These are phyloP conservation scores for Hydrotaea diabolus DNA, from an alignment of 2,888 invertebrate species.

Conservation along the genomic window DNA sequence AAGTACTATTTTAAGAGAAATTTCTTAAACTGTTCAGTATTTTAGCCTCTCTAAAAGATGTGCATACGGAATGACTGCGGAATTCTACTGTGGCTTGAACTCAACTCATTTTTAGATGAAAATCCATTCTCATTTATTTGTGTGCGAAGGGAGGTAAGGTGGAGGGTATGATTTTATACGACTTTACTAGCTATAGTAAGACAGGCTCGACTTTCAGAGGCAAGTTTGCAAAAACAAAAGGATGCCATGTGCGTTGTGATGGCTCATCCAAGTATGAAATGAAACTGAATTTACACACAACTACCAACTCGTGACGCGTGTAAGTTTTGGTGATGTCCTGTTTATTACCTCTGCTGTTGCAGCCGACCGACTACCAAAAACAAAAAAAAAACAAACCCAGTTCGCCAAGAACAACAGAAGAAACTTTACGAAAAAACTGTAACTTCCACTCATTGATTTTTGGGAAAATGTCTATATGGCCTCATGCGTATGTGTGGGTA, in stretches of 20 bases:
- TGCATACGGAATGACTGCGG: no score
- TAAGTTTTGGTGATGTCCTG: constrained; percentile 42
- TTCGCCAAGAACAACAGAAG: constrained; percentile 9
- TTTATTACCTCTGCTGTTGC: constrained; percentile 60
- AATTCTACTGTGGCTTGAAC: no score
- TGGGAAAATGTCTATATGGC: constrained; percentile 29
- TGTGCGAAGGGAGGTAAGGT: background rate
- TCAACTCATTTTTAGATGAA: no score
- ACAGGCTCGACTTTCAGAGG: background rate
- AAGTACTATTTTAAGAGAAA: no score
- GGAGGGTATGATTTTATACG: background rate
- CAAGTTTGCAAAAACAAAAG: constrained; percentile 43
- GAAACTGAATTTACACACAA: constrained; percentile 42
- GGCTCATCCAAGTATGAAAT: constrained; percentile 65
- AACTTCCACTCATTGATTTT: constrained; percentile 64
- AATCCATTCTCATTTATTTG: no score
- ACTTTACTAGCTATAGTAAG: background rate
- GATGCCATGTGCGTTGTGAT: constrained; percentile 58
- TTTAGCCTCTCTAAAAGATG: no score
- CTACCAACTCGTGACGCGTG: no score
- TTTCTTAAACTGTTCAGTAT: no score
- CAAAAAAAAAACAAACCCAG: no score
- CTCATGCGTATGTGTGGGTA: background rate
- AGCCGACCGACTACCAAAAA: constrained; percentile 31
- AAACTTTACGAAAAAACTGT: constrained; percentile 49